These are phyloP conservation scores for Poeciliopsis retropinna DNA, from an alignment of 2,113 vertebrate species.

Conservation along the genomic window DNA sequence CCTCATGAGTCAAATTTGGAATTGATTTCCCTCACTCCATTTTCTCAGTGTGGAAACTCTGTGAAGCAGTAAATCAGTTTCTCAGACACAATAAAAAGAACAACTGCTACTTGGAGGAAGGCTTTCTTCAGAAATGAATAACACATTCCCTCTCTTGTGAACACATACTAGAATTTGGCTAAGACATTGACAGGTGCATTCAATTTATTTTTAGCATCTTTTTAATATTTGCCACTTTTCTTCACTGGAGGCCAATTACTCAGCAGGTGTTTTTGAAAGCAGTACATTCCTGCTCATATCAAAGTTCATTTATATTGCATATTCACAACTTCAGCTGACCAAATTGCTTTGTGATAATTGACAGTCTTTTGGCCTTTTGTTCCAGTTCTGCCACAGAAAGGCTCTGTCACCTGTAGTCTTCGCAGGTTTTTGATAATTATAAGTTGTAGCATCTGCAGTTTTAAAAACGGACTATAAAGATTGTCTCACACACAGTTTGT, in stretches of 20 bases:
- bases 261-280: not conserved
- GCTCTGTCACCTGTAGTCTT: no score
- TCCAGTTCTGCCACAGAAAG: no score
- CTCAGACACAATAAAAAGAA: conserved; percentile 43
- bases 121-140: conserved; percentile 24
- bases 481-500: no score
- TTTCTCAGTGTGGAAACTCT: conserved; percentile 62
- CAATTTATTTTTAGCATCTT: not conserved
- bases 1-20: conserved; percentile 52
- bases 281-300: not conserved
- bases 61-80: conserved; percentile 62
- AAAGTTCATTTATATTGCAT: no score
- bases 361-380: no score
- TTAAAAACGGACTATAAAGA: no score
- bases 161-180: not conserved
- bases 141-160: conserved; percentile 13
- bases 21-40: conserved; percentile 59
- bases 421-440: no score
- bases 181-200: not conserved
- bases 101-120: conserved; percentile 25
- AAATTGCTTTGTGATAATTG: no score
- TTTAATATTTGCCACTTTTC: not conserved
- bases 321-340: no score
- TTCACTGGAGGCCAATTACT: not conserved
- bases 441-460: no score